phyloP scores from a whole-genome alignment of 92 coral and sea anemone species.

The Porites cylindrica region DNA sequence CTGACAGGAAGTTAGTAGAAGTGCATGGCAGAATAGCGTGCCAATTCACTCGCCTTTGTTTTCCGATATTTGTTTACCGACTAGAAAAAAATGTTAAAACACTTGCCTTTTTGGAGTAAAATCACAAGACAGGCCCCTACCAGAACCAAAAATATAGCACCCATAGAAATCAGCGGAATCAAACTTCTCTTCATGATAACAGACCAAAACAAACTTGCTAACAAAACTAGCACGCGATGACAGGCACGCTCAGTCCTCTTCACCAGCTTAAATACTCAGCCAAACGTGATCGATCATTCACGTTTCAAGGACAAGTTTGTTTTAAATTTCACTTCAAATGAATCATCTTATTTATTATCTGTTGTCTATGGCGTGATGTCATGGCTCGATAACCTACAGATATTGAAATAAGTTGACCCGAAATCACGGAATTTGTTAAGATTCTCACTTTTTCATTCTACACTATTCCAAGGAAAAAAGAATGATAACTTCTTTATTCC shows the following conservation, averaged over 20 bases:
- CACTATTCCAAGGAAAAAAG: background rate
- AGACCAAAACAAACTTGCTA: background rate
- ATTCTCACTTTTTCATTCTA: background rate
- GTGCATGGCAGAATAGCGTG: too few relatives aligned
- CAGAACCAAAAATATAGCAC: background rate
- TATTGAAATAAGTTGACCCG: background rate
- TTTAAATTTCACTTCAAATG: background rate
- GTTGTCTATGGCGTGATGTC: conserved; percentile 27
- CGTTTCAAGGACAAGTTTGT: background rate
- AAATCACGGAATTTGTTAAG: background rate
- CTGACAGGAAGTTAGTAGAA: too few relatives aligned
- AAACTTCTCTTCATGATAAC: conserved; percentile 2
- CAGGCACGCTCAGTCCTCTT: background rate
- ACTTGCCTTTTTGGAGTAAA: conserved; percentile 31
- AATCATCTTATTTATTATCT: background rate
- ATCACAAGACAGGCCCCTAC: conserved; percentile 9
- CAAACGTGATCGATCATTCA: background rate
- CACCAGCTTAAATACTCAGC: background rate
- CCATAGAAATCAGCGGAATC: conserved; percentile 25
- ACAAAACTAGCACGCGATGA: background rate
- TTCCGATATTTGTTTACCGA: too few relatives aligned
- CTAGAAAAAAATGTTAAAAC: background rate
- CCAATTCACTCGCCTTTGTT: background rate
- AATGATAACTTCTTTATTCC: background rate
- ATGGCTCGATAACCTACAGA: conserved; percentile 26